phyloP scores from a whole-genome alignment of 2,113 vertebrate genomes.

The Crotalus horridus region DNA sequence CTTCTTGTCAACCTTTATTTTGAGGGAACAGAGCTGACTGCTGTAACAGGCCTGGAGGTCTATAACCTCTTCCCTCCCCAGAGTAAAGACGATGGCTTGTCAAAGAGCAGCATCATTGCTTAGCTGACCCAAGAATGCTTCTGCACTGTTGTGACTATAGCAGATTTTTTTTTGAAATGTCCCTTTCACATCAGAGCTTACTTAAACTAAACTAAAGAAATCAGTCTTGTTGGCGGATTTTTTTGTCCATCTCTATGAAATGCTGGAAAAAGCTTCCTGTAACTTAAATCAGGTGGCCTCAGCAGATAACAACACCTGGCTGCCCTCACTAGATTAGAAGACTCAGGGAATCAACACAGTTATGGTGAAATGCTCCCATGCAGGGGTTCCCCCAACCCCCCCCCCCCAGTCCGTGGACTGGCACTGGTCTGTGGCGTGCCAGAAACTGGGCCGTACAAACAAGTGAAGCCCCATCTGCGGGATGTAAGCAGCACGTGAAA shows the following conservation, averaged over 20 bases:
- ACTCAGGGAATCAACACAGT: background rate
- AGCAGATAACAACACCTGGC: background rate
- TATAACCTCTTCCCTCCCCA: background rate
- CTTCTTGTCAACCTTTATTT: background rate
- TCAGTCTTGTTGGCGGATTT: background rate
- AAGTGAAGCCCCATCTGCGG: too few species aligned
- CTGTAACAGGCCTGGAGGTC: background rate
- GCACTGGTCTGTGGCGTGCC: too few species aligned
- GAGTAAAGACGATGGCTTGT: background rate
- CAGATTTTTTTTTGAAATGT: background rate
- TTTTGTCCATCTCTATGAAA: background rate
- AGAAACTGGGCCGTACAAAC: too few species aligned
- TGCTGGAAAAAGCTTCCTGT: background rate
- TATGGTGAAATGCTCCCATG: too few species aligned
- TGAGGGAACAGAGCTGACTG: background rate
- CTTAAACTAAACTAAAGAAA: background rate
- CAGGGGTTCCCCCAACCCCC: too few species aligned
- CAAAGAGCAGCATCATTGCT: background rate
- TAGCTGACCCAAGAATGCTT: background rate
- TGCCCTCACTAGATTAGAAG: background rate
- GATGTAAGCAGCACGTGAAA: too few species aligned
- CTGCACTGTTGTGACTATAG: background rate
- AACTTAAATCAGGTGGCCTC: background rate
- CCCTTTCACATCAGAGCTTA: background rate
- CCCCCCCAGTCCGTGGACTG: too few species aligned